These are phyloP conservation scores for Phalacrocorax aristotelis DNA, from an alignment of 2,113 vertebrate genomes.

Conservation along the genomic window DNA sequence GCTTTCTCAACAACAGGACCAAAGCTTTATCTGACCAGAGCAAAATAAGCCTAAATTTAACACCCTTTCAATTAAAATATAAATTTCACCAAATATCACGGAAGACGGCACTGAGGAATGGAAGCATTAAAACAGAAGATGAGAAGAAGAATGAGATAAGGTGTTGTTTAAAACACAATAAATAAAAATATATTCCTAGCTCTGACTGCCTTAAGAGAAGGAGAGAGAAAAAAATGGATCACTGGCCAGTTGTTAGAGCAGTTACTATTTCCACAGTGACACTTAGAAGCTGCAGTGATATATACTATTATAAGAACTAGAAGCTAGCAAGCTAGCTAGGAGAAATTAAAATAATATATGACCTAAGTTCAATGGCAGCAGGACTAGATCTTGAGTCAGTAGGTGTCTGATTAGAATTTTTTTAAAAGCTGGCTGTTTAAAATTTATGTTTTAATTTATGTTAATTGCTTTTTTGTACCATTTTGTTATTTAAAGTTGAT, in stretches of 20 bases:
- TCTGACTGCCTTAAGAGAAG: neutral
- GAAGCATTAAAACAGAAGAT: neutral
- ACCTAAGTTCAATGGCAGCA: neutral
- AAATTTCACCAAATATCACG: neutral
- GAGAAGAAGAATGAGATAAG: neutral
- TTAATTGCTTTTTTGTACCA: neutral
- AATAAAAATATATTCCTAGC: neutral
- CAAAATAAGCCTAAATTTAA: neutral
- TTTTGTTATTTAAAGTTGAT: neutral
- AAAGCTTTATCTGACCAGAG: neutral
- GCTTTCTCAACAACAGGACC: neutral
- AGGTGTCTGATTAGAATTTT: neutral
- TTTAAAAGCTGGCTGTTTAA: neutral
- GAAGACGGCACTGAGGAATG: neutral
- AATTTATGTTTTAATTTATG: conserved; percentile 30
- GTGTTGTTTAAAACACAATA: neutral
- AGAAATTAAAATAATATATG: conserved; percentile 34
- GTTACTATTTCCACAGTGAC: neutral
- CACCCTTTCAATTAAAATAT: neutral
- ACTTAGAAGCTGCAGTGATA: neutral
- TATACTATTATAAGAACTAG: neutral
- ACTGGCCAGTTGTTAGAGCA: neutral
- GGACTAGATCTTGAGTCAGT: conserved; percentile 3
- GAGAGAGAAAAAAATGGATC: neutral
- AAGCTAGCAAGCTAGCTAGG: neutral